Evolutionary conservation across 2,113 vertebrate genomes (phyloP).

Genomic region (Laticauda laticaudata): DNA sequence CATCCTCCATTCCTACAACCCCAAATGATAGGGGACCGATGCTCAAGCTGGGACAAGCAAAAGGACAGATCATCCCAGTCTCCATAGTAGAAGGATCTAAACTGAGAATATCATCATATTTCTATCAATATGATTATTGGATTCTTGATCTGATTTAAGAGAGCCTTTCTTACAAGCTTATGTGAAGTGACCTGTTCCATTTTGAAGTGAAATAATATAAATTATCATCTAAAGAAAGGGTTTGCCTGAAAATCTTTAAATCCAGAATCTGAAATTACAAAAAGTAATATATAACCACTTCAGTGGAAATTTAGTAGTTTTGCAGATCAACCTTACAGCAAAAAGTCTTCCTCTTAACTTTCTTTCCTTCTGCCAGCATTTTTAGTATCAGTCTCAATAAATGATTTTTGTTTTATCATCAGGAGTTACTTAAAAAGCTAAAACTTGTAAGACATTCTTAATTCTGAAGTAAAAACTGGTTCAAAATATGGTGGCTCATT

Average conservation of each 20-base stretch:
- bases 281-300: background rate
- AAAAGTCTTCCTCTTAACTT: background rate
- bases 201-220: background rate
- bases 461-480: background rate
- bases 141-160: background rate
- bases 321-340: background rate
- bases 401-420: background rate
- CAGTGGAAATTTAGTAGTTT: background rate
- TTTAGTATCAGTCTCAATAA: background rate
- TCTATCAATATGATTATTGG: background rate
- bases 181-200: background rate
- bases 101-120: background rate
- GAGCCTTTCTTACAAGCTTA: background rate
- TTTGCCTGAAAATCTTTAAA: background rate
- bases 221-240: background rate
- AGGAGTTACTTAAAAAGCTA: accelerated
- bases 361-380: background rate
- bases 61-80: background rate
- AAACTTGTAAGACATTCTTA: background rate
- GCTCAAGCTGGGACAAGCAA: background rate
- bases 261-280: background rate
- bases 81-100: background rate
- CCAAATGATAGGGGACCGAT: background rate
- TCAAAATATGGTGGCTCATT: background rate
- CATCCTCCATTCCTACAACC: background rate